Conservation (phyloP, 2,888 invertebrate species). For the Agrotis exclamationis region DNA sequence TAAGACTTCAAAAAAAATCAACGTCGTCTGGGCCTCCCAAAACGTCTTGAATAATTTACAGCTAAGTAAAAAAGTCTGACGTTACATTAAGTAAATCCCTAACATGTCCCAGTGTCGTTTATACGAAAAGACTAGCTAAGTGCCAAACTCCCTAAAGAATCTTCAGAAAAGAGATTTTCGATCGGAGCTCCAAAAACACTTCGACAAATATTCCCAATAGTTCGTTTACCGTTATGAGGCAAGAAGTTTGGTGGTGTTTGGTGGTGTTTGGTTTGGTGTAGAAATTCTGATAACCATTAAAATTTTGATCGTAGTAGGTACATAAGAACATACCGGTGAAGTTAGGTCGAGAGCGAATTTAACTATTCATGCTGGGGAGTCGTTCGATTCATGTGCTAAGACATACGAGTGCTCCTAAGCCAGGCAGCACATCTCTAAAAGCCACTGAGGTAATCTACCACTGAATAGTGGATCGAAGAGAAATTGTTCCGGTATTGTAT, state of each 20-base stretch:
- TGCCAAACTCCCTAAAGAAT: conserved; percentile 28
- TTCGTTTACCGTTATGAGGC: conserved; percentile 28
- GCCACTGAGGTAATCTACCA: conserved; percentile 15
- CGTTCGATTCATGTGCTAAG: conserved; percentile 23
- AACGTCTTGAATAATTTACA: conserved; percentile 19
- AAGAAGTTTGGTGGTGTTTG: conserved; percentile 14
- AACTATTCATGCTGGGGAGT: conserved; percentile 45
- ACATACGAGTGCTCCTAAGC: conserved; percentile 17
- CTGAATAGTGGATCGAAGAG: conserved; percentile 29
- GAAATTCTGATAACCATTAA: conserved; percentile 31
- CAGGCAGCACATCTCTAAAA: conserved; percentile 14
- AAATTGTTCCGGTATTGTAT: conserved; percentile 32
- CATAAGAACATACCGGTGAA: conserved; percentile 14
- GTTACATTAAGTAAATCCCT: not conserved
- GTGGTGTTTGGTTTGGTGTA: no score
- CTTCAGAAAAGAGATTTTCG: conserved; percentile 24
- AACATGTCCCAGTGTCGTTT: not conserved
- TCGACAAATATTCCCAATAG: conserved; percentile 44
- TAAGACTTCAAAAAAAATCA: not conserved
- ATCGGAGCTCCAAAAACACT: conserved; percentile 4
- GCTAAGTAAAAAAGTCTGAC: not conserved
- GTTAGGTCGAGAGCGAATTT: conserved; percentile 40
- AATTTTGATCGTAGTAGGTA: conserved; percentile 30
- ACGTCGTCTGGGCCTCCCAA: not conserved
- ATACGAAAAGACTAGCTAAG: conserved; percentile 25